These are phyloP conservation scores for Trialeurodes vaporariorum DNA, from an alignment of 1,140 invertebrate genomes.

Conservation along the genomic window DNA sequence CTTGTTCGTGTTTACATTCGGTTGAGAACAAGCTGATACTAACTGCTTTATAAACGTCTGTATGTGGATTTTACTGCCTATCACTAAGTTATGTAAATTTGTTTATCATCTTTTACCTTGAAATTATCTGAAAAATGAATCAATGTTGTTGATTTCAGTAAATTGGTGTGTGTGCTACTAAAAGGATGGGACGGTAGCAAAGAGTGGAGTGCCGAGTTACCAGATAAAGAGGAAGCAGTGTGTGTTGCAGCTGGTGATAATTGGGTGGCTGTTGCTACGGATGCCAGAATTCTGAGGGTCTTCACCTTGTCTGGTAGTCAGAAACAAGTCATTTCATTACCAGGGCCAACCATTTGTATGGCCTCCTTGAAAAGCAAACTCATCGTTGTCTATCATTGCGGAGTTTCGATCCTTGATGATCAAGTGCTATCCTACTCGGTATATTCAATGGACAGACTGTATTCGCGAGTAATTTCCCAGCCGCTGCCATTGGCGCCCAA, in stretches of 20 bases:
- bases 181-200: slow-evolving; percentile 64
- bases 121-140: slow-evolving; percentile 3
- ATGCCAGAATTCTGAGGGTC: slow-evolving; percentile 57
- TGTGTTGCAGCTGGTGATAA: slow-evolving; percentile 57
- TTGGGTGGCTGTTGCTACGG: slow-evolving; percentile 68
- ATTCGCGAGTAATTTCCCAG: slow-evolving; percentile 7
- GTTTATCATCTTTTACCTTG: too few relatives aligned
- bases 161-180: slow-evolving; percentile 61
- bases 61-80: too few relatives aligned
- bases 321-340: slow-evolving; percentile 57
- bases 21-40: too few relatives aligned
- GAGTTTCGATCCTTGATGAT: slow-evolving; percentile 32
- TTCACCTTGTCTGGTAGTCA: slow-evolving; percentile 78
- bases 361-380: slow-evolving; percentile 55
- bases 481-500: slow-evolving; percentile 54
- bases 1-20: too few relatives aligned
- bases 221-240: slow-evolving; percentile 59
- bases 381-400: slow-evolving; percentile 63
- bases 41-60: too few relatives aligned
- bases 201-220: slow-evolving; percentile 72
- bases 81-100: too few relatives aligned
- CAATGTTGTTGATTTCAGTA: slow-evolving; percentile 37
- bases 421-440: slow-evolving; percentile 21
- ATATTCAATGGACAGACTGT: slow-evolving; percentile 13
- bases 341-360: slow-evolving; percentile 58